These are phyloP conservation scores for Cepaea nemoralis DNA, from an alignment of 1,140 invertebrate species.

Conservation along the genomic window DNA sequence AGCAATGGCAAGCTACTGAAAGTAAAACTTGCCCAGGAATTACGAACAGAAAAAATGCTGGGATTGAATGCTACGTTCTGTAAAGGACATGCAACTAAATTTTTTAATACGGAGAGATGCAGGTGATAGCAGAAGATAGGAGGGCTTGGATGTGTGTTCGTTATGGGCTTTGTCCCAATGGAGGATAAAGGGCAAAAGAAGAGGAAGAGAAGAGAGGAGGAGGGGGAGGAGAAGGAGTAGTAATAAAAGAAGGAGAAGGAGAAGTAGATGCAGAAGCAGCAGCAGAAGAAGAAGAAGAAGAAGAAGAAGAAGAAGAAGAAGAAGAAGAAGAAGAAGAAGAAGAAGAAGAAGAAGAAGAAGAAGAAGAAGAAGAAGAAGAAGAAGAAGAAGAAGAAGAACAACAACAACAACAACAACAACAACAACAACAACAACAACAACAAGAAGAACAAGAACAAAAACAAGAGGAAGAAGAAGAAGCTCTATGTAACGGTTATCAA, in stretches of 20 bases:
- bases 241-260: background rate
- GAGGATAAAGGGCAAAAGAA: no score
- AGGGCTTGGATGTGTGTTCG: no score
- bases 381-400: slow-evolving; percentile 33
- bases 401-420: slow-evolving; percentile 18
- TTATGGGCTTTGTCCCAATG: no score
- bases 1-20: no score
- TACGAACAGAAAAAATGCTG: no score
- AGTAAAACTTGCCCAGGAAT: no score
- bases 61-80: no score
- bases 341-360: slow-evolving; percentile 27
- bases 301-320: background rate
- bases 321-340: slow-evolving; percentile 20
- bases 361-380: slow-evolving; percentile 23
- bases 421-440: background rate
- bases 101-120: no score
- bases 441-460: background rate
- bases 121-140: no score
- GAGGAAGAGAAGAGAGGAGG: background rate
- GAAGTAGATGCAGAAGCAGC: no score
- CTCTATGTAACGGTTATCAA: background rate
- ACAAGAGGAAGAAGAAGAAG: background rate
- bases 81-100: no score
- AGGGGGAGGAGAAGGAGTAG: background rate
- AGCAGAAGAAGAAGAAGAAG: no score